These are phyloP conservation scores for Cetoscarus ocellatus DNA, from an alignment of 2,797 vertebrate species.

Conservation along the genomic window DNA sequence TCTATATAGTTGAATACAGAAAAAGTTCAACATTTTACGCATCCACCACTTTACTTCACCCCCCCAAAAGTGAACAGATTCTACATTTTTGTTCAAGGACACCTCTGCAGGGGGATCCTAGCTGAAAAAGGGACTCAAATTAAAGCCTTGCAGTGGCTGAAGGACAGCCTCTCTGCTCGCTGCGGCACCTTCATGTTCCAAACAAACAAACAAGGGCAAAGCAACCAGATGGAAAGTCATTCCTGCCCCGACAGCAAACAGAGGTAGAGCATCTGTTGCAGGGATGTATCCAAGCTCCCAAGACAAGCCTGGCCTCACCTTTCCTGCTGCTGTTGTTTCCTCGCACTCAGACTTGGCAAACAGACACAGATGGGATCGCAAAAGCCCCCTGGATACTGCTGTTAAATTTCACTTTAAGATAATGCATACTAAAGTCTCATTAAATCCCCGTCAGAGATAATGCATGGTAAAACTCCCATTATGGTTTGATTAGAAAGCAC, in stretches of 20 bases:
- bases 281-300: constrained; percentile 44
- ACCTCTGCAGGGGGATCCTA: constrained; percentile 37
- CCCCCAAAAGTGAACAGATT: constrained; percentile 21
- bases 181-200: constrained; percentile 39
- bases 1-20: not conserved
- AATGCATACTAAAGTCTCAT: constrained; percentile 70
- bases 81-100: constrained; percentile 61
- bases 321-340: constrained; percentile 41
- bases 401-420: constrained; percentile 73
- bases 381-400: constrained; percentile 58
- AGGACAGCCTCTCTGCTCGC: constrained; percentile 48
- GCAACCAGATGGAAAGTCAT: constrained; percentile 59
- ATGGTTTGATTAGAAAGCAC: constrained; percentile 70
- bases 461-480: constrained; percentile 65
- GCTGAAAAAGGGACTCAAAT: constrained; percentile 44
- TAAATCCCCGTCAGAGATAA: constrained; percentile 70
- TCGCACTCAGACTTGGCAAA: constrained; percentile 40
- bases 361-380: constrained; percentile 47
- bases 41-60: constrained; percentile 8
- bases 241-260: constrained; percentile 39
- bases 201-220: constrained; percentile 66
- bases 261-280: constrained; percentile 66
- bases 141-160: constrained; percentile 29
- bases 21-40: not conserved
- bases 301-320: constrained; percentile 50